These are phyloP conservation scores for Pomatorhinus ruficollis DNA, from an alignment of 2,113 vertebrate genomes.

Conservation along the genomic window DNA sequence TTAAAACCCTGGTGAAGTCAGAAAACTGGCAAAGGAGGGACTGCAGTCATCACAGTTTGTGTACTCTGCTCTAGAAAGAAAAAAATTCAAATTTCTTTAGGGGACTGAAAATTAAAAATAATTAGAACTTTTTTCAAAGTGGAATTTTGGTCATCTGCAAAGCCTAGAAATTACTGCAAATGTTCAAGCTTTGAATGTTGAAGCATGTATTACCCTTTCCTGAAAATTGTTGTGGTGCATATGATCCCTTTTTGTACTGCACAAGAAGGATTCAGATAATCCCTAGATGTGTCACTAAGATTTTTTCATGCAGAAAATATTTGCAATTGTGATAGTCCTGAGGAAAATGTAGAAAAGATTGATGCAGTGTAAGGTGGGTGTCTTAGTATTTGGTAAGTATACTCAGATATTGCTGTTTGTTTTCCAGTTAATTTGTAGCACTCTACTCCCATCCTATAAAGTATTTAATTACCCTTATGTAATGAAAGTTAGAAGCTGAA, in stretches of 20 bases:
- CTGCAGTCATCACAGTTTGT: not conserved
- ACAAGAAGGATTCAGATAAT: not conserved
- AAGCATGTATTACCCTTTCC: not conserved
- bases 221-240: not conserved
- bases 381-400: not conserved
- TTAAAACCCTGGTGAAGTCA: not conserved
- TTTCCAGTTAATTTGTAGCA: not conserved
- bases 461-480: not conserved
- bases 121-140: not conserved
- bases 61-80: not conserved
- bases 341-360: not conserved
- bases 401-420: not conserved
- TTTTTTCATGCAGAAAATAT: not conserved
- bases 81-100: not conserved
- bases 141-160: not conserved
- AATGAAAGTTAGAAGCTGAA: constrained; percentile 1
- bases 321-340: not conserved
- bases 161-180: not conserved
- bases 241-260: not conserved
- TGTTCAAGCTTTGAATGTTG: not conserved
- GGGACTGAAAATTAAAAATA: not conserved
- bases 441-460: not conserved
- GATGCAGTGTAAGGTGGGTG: not conserved
- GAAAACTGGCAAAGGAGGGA: not conserved
- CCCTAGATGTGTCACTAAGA: not conserved